Evolutionary conservation across 2,797 vertebrate genomes (phyloP).

Genomic region (Apogon talboti): DNA sequence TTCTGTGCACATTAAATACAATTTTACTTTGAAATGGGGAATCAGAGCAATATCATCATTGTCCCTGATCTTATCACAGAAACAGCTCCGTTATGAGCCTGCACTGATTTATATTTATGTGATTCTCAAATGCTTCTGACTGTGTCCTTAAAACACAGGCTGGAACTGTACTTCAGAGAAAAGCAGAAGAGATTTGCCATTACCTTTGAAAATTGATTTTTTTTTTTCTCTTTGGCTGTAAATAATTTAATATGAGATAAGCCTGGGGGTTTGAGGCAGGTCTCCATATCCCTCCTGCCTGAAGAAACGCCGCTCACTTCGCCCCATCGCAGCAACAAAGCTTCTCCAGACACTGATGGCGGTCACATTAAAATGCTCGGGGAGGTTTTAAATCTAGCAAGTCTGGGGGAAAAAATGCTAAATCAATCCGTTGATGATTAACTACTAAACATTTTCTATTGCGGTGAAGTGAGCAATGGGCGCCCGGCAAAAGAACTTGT

Average conservation of each 20-base stretch:
- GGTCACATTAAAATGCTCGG: slow-evolving; percentile 48
- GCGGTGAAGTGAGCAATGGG: slow-evolving; percentile 44
- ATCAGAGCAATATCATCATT: slow-evolving; percentile 44
- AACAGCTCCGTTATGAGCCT: slow-evolving; percentile 34
- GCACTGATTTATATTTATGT: slow-evolving; percentile 56
- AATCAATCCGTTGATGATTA: slow-evolving; percentile 65
- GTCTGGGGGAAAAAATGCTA: slow-evolving; percentile 12
- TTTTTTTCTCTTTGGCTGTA: slow-evolving; percentile 35
- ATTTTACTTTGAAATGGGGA: slow-evolving; percentile 32
- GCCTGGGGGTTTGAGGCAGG: slow-evolving; percentile 47
- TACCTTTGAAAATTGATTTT: slow-evolving; percentile 57
- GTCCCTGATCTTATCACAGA: slow-evolving; percentile 39
- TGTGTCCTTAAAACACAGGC: slow-evolving; percentile 31
- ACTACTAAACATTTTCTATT: slow-evolving; percentile 49
- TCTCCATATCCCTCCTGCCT: slow-evolving; percentile 31
- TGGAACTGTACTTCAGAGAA: slow-evolving; percentile 40
- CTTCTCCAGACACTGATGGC: slow-evolving; percentile 28
- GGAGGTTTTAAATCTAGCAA: slow-evolving; percentile 33
- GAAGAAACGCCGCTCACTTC: slow-evolving; percentile 29
- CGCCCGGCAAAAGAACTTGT: slow-evolving; percentile 6
- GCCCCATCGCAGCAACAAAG: slow-evolving; percentile 4
- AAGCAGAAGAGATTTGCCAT: slow-evolving; percentile 44
- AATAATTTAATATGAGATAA: slow-evolving; percentile 63
- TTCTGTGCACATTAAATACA: slow-evolving; percentile 37
- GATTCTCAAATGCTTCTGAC: slow-evolving; percentile 53